Evolutionary conservation across 2,113 vertebrate species (phyloP), one percentile per base, ranked within the genome.

Genomic region (Malurus melanocephalus): DNA sequence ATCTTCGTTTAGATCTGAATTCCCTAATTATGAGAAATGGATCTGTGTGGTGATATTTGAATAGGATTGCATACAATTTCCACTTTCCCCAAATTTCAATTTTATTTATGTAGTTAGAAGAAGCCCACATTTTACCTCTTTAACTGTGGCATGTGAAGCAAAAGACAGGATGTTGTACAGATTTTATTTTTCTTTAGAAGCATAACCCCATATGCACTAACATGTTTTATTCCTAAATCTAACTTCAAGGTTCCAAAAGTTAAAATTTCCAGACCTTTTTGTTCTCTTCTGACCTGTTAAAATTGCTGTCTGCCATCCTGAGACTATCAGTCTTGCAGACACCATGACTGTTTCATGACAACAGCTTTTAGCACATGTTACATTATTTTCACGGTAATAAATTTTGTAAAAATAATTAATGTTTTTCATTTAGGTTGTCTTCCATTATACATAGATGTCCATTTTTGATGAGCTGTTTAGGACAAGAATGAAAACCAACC

Each of bases 391-490:
- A 64, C 16, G 26, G 38, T 68, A 92, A 81, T 59, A 92, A 52
- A 87, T 90, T 76, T 80, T 85, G 22, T 35, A 71, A 89, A 93
- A 88, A 81, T 64, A 75, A 51, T 72, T 65, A 43, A 64, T 59
- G 49, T 0, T 32, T 57, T 85, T 76, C 8, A 69, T 91, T 92
- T 86, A 86, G 27, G 24, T 71, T 71, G 30, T 76, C 72, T 91
- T 92, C 33, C 59, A 55, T 93, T 83, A 94, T 72, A 92, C 4
- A 86, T 71, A 43, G 38, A 26, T 69, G 26, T 2, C 9, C 33
- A 51, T 59, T 65, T 80, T 78, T 1, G 3, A 14, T 65, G 28
- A 68, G 28, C 32, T 64, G 12, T 75, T 76, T 42, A 60, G 17
- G 30, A 28, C n/a, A 57, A 77, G 18, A 56, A 48, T 64, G 77